A percentile compares a stretch with the other conserved stretches of the same genome.
These are phyloP conservation scores for Andrena dorsata DNA, from an alignment of 2,888 invertebrate genomes.

Conservation along the genomic window DNA sequence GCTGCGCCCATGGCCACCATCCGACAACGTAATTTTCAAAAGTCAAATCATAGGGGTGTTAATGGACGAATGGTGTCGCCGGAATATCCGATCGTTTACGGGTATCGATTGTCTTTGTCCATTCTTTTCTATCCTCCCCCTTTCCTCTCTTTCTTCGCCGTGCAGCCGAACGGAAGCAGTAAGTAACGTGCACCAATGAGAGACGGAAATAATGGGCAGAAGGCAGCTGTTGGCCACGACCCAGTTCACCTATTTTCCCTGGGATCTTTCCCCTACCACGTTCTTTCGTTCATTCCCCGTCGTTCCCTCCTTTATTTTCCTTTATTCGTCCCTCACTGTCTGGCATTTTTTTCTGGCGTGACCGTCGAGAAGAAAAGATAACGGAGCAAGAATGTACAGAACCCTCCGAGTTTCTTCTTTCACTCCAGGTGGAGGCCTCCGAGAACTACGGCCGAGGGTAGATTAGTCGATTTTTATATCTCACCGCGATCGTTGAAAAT, in stretches of 20 bases:
- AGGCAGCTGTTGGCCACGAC: conserved; percentile 71
- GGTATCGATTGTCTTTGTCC: conserved; percentile 62
- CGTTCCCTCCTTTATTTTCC: conserved; percentile 43
- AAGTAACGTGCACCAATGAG: conserved; percentile 69
- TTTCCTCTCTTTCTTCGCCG: conserved; percentile 51
- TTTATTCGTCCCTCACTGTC: conserved; percentile 18
- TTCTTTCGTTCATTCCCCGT: conserved; percentile 45
- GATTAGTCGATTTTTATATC: conserved; percentile 25
- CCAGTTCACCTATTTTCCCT: conserved; percentile 69
- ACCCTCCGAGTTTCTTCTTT: conserved; percentile 29
- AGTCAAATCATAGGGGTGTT: conserved; percentile 50
- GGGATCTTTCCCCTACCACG: conserved; percentile 48
- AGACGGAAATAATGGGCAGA: conserved; percentile 71
- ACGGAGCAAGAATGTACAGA: conserved; percentile 57
- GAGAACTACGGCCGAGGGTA: conserved; percentile 28
- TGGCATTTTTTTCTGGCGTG: conserved; percentile 33
- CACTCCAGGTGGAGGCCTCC: conserved; percentile 16
- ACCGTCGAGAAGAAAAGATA: conserved; percentile 65
- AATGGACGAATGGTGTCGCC: conserved; percentile 54
- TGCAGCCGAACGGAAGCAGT: conserved; percentile 65
- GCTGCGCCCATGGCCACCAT: background rate
- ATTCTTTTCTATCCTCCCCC: conserved; percentile 29
- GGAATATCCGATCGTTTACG: conserved; percentile 62
- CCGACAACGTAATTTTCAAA: conserved; percentile 14
- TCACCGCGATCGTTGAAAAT: background rate